Base-by-base conservation (phyloP, 2,888 invertebrate species). In the Microdon myrmicae region DNA sequence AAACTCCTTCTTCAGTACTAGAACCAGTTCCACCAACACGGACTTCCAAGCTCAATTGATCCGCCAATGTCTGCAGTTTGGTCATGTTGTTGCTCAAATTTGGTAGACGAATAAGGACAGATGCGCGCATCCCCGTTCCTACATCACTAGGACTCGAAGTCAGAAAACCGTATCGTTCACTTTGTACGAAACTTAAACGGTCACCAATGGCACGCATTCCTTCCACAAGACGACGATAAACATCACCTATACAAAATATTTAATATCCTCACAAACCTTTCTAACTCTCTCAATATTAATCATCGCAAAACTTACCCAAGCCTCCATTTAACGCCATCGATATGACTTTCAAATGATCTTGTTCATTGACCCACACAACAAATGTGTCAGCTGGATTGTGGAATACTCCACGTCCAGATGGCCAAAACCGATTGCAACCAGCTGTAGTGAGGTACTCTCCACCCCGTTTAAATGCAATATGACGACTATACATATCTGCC, bases 111-210 rank as follows among this genome's bases (percentile, higher is more conserved):
- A 88, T 84, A 74, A 87, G 88, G 9, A 89, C 88, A 10, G 86
- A 87, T 37, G 76, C 77, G 9, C 87, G 82, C 47, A 90, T 79
- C 1, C 87, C 85, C 31, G 88, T 89, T 26, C 90, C 90, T 71
- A 90, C 77, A 76, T 90, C 89, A 59, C 85, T 85, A 35, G 89
- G 89, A 71, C 88, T 88, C 74, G 88, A 87, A 16, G 87, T 87
- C 56, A 89, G 74, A 77, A 82, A 87, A 22, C 90, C 90, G 68
- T 88, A 82, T 25, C 85, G 83, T 1, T 83, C 81, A 73, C 86
- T 83, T 31, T 82, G 84, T 1, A 81, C 80, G 75, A 88, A 87
- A 3, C 79, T 74, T 20, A 85, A 70, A 48, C 79, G 78, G 66
- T 81, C 80, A 69, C 84, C 84, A 32, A 86, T 79, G 48, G 81